Conservation (phyloP, 2,888 invertebrate species). For the Arrhopalites spinosus region DNA sequence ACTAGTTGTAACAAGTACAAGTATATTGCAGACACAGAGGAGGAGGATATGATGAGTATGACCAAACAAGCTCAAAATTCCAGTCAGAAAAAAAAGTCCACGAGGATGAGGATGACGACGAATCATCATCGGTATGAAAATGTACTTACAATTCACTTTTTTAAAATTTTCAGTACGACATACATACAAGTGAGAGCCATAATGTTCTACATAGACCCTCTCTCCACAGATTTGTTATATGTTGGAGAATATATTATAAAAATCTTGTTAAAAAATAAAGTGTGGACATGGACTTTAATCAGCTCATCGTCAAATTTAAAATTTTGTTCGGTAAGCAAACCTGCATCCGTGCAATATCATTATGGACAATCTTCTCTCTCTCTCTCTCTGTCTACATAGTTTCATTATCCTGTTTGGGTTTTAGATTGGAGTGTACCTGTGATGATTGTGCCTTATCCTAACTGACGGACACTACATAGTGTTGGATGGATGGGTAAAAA, state of each 20-base stretch:
- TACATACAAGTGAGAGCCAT: too few species aligned
- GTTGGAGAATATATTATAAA: too few species aligned
- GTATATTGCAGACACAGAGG: neutral
- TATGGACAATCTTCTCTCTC: neutral
- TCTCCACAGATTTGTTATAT: too few species aligned
- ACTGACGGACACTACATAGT: neutral
- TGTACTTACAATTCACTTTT: too few species aligned
- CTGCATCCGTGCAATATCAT: slow-evolving; percentile 11
- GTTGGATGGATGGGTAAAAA: neutral
- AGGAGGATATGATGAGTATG: neutral
- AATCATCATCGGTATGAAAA: too few species aligned
- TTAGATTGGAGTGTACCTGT: neutral
- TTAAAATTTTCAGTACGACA: too few species aligned
- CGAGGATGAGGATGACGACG: too few species aligned
- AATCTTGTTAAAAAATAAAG: neutral
- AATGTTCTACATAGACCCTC: too few species aligned
- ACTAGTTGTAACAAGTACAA: neutral
- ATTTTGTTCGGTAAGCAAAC: slow-evolving; percentile 9
- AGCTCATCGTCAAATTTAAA: slow-evolving; percentile 12
- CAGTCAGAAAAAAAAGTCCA: too few species aligned
- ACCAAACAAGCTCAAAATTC: neutral
- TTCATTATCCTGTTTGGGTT: neutral
- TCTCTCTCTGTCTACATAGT: neutral
- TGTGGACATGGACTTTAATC: slow-evolving; percentile 8
- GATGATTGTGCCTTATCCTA: neutral